These are phyloP conservation scores for Tinamus guttatus DNA, from an alignment of 2,113 vertebrate genomes.

Conservation along the genomic window DNA sequence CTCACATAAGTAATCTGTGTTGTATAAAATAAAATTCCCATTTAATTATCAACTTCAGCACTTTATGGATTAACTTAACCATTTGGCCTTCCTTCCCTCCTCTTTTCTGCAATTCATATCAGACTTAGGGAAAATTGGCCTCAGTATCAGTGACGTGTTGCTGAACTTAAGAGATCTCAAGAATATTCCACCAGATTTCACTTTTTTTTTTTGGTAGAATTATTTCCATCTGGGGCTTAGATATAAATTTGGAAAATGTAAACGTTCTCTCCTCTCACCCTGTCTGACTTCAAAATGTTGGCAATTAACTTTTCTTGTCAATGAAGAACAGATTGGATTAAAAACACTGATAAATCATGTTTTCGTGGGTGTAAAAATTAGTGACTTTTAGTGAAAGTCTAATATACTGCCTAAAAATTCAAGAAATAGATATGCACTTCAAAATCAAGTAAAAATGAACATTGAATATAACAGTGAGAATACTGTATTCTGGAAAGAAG, in stretches of 20 bases:
- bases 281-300: conserved; percentile 71
- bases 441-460: conserved; percentile 35
- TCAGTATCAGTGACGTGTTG: conserved; percentile 67
- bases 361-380: conserved; percentile 15
- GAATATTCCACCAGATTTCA: conserved; percentile 79
- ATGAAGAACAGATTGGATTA: conserved; percentile 54
- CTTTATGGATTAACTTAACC: conserved; percentile 68
- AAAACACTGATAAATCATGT: conserved; percentile 44
- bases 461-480: neutral
- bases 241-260: conserved; percentile 68
- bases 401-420: neutral
- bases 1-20: neutral
- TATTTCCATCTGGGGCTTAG: conserved; percentile 76
- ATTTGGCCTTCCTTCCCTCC: conserved; percentile 23
- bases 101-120: conserved; percentile 80
- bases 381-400: neutral
- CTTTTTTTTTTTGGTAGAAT: conserved; percentile 79
- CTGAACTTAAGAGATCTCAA: conserved; percentile 77
- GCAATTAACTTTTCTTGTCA: conserved; percentile 59
- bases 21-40: neutral
- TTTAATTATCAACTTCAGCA: conserved; percentile 37
- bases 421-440: neutral
- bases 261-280: conserved; percentile 61
- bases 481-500: neutral
- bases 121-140: conserved; percentile 78